Percentiles rank a stretch among this genome's conserved stretches.
Evolutionary conservation across 2,797 vertebrate genomes (phyloP).

Genomic region (Chiropotes sagulatus): DNA sequence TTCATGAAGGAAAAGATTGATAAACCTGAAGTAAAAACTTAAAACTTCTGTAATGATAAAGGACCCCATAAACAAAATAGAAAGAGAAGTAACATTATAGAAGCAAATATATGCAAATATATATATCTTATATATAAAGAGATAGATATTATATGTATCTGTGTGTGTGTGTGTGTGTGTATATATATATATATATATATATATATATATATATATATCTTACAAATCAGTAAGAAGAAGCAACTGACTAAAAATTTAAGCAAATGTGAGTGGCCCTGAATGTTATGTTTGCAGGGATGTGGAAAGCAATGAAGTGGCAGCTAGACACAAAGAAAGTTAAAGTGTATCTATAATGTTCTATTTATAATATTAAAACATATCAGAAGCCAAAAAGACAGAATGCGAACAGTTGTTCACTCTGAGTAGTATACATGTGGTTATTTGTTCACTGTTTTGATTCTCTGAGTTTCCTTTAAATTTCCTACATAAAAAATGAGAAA

Average conservation of each 20-base stretch:
- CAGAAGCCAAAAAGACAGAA: slow-evolving; percentile 19
- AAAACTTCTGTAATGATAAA: background rate
- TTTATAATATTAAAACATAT: background rate
- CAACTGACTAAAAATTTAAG: background rate
- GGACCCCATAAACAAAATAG: background rate
- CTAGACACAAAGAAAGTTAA: background rate
- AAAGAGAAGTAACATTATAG: background rate
- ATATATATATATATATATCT: background rate
- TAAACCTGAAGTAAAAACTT: background rate
- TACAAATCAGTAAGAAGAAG: background rate
- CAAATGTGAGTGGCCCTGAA: background rate
- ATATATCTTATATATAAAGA: background rate
- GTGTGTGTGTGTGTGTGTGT: too few species aligned
- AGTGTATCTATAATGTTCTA: background rate
- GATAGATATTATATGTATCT: background rate
- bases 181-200: background rate
- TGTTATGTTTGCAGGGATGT: background rate
- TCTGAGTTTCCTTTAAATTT: slow-evolving; percentile 1
- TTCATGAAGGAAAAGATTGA: background rate
- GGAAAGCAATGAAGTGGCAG: background rate
- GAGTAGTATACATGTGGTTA: background rate
- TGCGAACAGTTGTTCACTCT: background rate
- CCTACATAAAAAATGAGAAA: background rate
- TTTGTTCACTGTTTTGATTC: background rate
- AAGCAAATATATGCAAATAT: background rate